Percentiles rank a stretch among this genome's conserved stretches.
phyloP scores from a whole-genome alignment of 2,888 invertebrate genomes.

The Serrognathus titanus region DNA sequence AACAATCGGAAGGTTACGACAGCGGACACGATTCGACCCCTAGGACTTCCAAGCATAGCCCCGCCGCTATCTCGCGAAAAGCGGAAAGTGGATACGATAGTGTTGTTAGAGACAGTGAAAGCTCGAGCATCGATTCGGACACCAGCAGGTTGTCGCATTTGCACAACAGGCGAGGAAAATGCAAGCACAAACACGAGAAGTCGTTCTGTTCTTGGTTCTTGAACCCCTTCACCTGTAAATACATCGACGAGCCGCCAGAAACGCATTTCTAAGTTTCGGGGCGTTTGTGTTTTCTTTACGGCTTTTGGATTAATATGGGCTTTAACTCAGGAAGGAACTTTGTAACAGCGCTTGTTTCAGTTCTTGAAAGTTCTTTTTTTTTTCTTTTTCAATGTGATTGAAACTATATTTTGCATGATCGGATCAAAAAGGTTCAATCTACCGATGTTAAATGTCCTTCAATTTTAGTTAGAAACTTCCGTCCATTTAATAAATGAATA shows the following conservation, averaged over 20 bases:
- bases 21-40: constrained; percentile 83
- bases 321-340: constrained; percentile 31
- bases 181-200: constrained; percentile 65
- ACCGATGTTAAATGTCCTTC: no score
- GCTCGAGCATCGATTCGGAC: constrained; percentile 79
- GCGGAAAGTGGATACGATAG: constrained; percentile 92
- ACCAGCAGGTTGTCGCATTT: constrained; percentile 52
- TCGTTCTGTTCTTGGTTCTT: constrained; percentile 73
- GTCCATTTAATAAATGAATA: no score
- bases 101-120: constrained; percentile 83
- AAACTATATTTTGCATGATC: no score
- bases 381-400: background rate
- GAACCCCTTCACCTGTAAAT: constrained; percentile 74
- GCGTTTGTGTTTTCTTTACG: background rate
- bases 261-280: constrained; percentile 44
- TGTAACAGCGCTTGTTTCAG: constrained; percentile 13
- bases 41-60: constrained; percentile 76
- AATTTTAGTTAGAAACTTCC: no score
- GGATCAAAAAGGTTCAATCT: no score
- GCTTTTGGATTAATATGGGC: constrained; percentile 26
- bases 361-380: background rate
- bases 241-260: constrained; percentile 59
- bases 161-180: constrained; percentile 52
- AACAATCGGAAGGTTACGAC: constrained; percentile 69
- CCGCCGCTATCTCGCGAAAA: constrained; percentile 71